Conservation (phyloP, 2,797 vertebrate species). For the Chiroxiphia lanceolata region DNA sequence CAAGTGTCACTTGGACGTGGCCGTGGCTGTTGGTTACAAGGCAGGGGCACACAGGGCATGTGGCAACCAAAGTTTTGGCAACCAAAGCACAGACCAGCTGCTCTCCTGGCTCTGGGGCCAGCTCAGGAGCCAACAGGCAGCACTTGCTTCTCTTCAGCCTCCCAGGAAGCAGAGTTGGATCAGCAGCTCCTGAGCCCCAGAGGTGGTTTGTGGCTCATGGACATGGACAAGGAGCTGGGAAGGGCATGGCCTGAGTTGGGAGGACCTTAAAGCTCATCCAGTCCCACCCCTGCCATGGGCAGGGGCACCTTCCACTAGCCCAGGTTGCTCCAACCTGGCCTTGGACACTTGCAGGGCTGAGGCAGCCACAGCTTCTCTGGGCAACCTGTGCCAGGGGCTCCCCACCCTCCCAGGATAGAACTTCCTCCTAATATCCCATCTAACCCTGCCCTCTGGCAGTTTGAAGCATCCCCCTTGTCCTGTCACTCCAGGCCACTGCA, state of each 20-base stretch:
- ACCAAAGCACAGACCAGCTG: background rate
- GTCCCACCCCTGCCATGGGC: background rate
- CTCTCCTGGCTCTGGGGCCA: background rate
- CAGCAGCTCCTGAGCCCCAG: background rate
- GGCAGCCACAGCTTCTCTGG: background rate
- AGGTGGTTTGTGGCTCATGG: background rate
- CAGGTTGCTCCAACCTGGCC: background rate
- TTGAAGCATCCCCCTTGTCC: background rate
- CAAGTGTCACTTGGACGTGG: rapidly evolving
- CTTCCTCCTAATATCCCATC: background rate
- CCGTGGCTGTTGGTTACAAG: background rate
- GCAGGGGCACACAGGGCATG: background rate
- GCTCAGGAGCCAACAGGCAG: background rate
- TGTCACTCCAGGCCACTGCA: background rate
- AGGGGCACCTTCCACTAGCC: background rate
- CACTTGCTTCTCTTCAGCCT: background rate
- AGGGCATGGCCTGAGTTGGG: background rate
- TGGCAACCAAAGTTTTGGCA: background rate
- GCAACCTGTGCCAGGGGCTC: background rate
- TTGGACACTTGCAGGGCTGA: background rate
- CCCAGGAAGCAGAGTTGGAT: background rate
- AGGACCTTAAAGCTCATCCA: background rate
- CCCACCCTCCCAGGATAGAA: too few relatives aligned
- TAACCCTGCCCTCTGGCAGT: background rate
- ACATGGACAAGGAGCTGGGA: background rate